phyloP scores from a whole-genome alignment of 2,797 vertebrate genomes.

The Ispidina lecontei region DNA sequence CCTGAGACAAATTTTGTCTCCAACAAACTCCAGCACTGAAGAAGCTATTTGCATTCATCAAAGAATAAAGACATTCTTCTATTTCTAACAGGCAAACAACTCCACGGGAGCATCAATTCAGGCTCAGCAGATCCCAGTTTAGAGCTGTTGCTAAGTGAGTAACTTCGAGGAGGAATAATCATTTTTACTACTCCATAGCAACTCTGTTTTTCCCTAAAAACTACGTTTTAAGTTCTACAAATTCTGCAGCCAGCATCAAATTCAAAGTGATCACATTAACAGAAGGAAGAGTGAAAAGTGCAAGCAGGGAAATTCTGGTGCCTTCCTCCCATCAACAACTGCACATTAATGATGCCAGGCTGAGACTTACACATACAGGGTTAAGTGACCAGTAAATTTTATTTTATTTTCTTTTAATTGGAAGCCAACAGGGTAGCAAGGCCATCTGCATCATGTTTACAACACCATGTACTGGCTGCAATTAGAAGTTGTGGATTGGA shows the following conservation, averaged over 20 bases:
- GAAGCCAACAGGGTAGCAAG: not conserved
- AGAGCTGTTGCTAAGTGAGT: conserved; percentile 45
- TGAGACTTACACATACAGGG: not conserved
- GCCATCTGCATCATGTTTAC: conserved; percentile 58
- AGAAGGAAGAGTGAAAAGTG: not conserved
- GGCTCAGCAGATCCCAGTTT: not conserved
- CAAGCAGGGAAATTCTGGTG: not conserved
- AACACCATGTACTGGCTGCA: conserved; percentile 22
- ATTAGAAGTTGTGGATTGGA: conserved; percentile 45
- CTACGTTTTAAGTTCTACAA: not conserved
- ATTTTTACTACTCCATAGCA: conserved; percentile 40
- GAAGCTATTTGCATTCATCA: not conserved
- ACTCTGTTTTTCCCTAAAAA: conserved; percentile 40
- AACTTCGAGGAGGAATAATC: conserved; percentile 1
- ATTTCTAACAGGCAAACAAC: conserved; percentile 6
- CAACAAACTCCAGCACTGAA: not conserved
- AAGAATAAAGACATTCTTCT: not conserved
- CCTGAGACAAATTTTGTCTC: not conserved
- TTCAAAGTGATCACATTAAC: not conserved
- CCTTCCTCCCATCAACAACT: not conserved
- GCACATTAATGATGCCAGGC: not conserved
- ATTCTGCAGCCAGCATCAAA: not conserved
- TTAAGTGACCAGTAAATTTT: conserved; percentile 7
- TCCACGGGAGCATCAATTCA: not conserved
- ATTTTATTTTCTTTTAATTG: not conserved